Evolutionary conservation across 2,797 vertebrate genomes (phyloP), one percentile per base, ranked within the genome.

Genomic region (Lindbergichthys nudifrons): DNA sequence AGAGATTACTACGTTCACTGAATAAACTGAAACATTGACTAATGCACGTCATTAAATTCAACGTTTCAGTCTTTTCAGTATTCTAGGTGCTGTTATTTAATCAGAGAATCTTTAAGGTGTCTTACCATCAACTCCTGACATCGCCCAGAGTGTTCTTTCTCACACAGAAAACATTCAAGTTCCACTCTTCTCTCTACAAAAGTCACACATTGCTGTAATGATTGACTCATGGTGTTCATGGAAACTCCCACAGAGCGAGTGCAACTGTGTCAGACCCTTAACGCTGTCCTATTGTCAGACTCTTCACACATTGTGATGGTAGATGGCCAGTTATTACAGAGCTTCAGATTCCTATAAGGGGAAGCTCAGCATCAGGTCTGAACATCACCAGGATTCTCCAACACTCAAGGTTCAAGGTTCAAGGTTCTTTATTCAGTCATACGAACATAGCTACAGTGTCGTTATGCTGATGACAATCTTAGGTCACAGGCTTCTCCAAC

Each of bases 311-410:
- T 81, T 87, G 85, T 89, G 86, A 89, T 86, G 79, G 30, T 47
- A 43, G 67, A 83, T 61, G 71, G 54, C 52, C 8, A 54, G 56
- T 9, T 48, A 65, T 73, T 70, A 72, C 45, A 50, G 72, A 46
- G 64, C 47, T 87, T 57, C 73, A 70, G 63, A 81, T 83, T 82
- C 68, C 72, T 79, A 18, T 75, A 79, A 46, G 50, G 4, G 1
- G 26, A 26, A 26, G 26, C 5, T 26, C 59, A 10, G 65, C 75
- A 65, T 61, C 26, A 36, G 65, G 41, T 60, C 86, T 70, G 74
- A 89, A 79, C 79, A 69, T 72, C 75, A 90, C 92, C 89, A 83
- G 78, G 79, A 91, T 92, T 88, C 87, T 59, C 12, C 2, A 16
- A 75, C n/a, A 14, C 65, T 79, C 68, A 26, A 26, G 26, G 26